phyloP scores from a whole-genome alignment of 2,888 invertebrate species.

The Cosmia pyralina region DNA sequence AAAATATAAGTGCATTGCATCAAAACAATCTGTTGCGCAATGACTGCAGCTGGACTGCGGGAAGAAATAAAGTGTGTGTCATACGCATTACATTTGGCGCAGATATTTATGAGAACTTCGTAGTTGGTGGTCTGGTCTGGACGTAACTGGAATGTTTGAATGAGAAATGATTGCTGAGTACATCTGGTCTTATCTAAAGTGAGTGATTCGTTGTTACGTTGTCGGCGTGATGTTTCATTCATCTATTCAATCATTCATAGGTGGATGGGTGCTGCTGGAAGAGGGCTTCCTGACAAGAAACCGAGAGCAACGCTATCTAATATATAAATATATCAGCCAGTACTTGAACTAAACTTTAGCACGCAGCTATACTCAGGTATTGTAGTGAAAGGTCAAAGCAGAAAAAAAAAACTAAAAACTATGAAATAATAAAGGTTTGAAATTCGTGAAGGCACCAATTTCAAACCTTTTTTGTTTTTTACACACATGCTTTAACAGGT shows the following conservation, averaged over 20 bases:
- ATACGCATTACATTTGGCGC: constrained; percentile 38
- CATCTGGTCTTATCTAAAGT: constrained; percentile 1
- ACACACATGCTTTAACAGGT: too few species aligned
- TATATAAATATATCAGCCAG: neutral
- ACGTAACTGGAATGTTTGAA: constrained; percentile 29
- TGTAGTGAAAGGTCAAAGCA: too few species aligned
- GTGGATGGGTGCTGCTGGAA: neutral
- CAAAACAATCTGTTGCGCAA: constrained; percentile 48
- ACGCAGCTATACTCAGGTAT: too few species aligned
- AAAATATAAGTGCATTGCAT: constrained; percentile 38
- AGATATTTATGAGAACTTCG: constrained; percentile 43
- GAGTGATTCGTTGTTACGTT: neutral
- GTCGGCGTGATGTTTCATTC: constrained; percentile 8
- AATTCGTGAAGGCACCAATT: too few species aligned
- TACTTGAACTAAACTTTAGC: too few species aligned
- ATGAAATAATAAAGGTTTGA: too few species aligned
- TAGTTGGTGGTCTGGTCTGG: constrained; percentile 17
- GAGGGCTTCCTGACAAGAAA: neutral
- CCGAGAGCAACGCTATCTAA: neutral
- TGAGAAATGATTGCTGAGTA: constrained; percentile 15
- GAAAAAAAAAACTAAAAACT: too few species aligned
- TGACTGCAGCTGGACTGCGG: constrained; percentile 15
- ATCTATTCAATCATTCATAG: constrained; percentile 1
- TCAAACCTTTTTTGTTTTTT: too few species aligned
- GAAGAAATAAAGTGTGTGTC: constrained; percentile 59